Conservation (phyloP, 1,140 invertebrate species). For the Wasmannia auropunctata region DNA sequence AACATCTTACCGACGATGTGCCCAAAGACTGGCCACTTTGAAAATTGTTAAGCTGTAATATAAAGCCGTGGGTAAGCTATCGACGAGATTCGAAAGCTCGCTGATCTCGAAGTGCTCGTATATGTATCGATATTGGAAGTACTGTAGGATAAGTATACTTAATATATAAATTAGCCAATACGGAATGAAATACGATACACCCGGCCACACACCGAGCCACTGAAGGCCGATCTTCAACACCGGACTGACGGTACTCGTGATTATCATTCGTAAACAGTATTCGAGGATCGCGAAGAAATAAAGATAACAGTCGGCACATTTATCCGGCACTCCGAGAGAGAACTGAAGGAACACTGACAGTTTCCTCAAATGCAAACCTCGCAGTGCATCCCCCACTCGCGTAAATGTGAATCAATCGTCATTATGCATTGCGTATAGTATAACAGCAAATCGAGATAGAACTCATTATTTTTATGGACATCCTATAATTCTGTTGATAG, state of each 20-base stretch:
- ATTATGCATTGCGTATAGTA: neutral
- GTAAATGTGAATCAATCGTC: neutral
- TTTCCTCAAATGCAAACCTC: neutral
- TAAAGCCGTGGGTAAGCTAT: slow-evolving; percentile 4
- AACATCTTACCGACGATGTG: slow-evolving; percentile 27
- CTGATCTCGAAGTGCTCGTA: neutral
- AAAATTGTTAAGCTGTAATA: neutral
- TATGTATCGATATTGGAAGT: slow-evolving; percentile 34
- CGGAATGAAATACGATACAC: neutral
- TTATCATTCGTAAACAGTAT: neutral
- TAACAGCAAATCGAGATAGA: neutral
- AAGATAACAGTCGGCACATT: neutral
- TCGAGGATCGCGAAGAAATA: neutral
- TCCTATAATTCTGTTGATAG: neutral
- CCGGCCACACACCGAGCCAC: slow-evolving; percentile 2
- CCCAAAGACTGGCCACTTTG: slow-evolving; percentile 25
- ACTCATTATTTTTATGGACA: neutral
- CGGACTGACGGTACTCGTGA: neutral
- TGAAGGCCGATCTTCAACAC: slow-evolving; percentile 1
- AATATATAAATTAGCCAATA: neutral
- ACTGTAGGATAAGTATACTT: neutral
- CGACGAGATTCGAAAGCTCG: slow-evolving; percentile 28
- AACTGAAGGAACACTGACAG: neutral
- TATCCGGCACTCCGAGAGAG: neutral
- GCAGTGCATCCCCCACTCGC: neutral